A percentile compares a stretch with the other conserved stretches of the same genome.
phyloP scores from a whole-genome alignment of 2,797 vertebrate species.

The Acanthurus leucopareius region DNA sequence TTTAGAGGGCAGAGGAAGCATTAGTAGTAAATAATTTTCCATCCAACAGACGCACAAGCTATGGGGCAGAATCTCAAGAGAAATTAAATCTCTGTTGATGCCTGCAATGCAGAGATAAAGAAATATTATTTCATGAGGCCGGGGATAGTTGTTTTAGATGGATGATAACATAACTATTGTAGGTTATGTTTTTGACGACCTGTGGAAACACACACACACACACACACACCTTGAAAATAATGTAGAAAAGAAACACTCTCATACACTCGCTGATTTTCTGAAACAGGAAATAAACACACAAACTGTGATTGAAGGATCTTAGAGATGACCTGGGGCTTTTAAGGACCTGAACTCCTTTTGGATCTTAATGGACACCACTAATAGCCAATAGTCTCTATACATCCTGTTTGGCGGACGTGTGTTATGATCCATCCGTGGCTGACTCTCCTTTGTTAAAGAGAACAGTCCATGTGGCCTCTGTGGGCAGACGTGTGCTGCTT shows the following conservation, averaged over 20 bases:
- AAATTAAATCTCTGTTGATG: conserved; percentile 64
- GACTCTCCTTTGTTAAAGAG: conserved; percentile 23
- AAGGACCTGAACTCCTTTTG: background rate
- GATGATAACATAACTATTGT: conserved; percentile 14
- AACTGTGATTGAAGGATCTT: conserved; percentile 34
- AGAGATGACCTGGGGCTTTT: conserved; percentile 28
- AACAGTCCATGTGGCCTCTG: conserved; percentile 19
- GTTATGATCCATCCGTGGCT: conserved; percentile 15
- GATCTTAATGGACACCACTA: conserved; percentile 26
- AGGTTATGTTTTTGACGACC: conserved; percentile 17
- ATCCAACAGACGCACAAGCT: conserved; percentile 52
- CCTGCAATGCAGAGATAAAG: conserved; percentile 64
- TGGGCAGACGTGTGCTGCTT: conserved; percentile 46
- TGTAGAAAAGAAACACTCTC: conserved; percentile 15
- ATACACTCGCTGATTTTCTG: background rate
- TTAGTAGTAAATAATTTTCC: conserved; percentile 57
- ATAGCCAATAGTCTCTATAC: conserved; percentile 19
- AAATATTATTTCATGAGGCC: conserved; percentile 37
- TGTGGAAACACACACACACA: conserved; percentile 30
- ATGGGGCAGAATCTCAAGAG: conserved; percentile 50
- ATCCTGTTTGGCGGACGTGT: conserved; percentile 4
- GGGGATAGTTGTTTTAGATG: conserved; percentile 25
- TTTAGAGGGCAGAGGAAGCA: conserved; percentile 52
- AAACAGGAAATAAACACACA: conserved; percentile 22
- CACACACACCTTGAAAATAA: conserved; percentile 18